These are phyloP conservation scores for Lepus americanus DNA, from an alignment of 2,113 vertebrate genomes.

Conservation along the genomic window DNA sequence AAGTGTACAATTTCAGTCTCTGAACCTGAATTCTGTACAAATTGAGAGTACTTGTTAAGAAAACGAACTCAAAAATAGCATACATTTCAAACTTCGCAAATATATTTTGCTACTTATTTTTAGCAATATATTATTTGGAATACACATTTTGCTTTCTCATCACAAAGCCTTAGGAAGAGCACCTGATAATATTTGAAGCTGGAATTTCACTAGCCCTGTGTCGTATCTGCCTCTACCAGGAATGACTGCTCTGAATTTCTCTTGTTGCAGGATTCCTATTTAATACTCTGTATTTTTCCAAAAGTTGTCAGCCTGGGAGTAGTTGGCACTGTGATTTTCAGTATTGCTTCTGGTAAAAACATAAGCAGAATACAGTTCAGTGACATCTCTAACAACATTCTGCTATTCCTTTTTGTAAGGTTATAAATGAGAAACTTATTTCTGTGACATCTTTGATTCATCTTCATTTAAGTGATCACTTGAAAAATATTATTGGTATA, in stretches of 20 bases:
- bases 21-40: neutral
- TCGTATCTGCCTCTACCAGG: neutral
- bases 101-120: neutral
- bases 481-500: conserved; percentile 20
- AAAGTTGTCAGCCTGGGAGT: neutral
- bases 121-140: neutral
- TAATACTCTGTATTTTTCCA: neutral
- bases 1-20: neutral
- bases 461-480: neutral
- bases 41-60: neutral
- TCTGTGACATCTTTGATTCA: conserved; percentile 35
- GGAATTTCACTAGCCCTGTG: neutral
- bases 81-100: neutral
- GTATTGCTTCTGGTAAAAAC: neutral
- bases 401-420: neutral
- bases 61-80: neutral
- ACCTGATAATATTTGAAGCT: neutral
- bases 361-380: conserved; percentile 17
- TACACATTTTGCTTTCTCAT: neutral
- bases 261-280: neutral
- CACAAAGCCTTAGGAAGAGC: neutral
- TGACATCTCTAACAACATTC: neutral
- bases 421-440: conserved; percentile 46
- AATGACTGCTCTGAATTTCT: neutral
- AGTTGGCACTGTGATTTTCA: neutral